phyloP scores from a whole-genome alignment of 2,113 vertebrate genomes.

The Otis tarda region DNA sequence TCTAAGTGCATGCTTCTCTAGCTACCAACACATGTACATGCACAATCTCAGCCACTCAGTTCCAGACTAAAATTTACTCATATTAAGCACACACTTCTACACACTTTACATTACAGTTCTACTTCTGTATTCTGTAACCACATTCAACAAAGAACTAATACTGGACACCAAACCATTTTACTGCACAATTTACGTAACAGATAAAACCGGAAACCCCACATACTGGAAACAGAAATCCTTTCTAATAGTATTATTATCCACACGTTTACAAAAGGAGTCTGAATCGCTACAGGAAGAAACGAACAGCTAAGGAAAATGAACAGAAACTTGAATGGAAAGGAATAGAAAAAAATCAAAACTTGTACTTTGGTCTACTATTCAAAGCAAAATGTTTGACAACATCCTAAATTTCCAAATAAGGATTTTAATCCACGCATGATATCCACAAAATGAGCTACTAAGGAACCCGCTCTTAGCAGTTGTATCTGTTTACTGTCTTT shows the following conservation, averaged over 20 bases:
- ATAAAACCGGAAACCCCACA: not conserved
- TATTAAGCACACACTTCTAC: not conserved
- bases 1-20: not conserved
- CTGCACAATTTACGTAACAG: not conserved
- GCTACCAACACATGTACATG: rapidly evolving
- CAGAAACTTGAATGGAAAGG: not conserved
- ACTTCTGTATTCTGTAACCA: not conserved
- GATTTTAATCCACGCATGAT: not conserved
- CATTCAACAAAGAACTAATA: not conserved
- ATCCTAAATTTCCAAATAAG: not conserved
- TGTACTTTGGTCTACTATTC: not conserved
- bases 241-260: not conserved
- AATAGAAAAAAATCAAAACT: not conserved
- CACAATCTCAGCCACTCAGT: not conserved
- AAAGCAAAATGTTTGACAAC: not conserved
- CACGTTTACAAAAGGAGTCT: not conserved
- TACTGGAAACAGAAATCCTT: not conserved
- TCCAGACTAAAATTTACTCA: not conserved
- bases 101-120: not conserved
- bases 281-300: not conserved
- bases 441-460: not conserved
- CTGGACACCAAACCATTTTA: not conserved
- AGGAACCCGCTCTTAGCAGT: not conserved
- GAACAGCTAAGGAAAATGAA: not conserved
- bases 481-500: not conserved